Evolutionary conservation across 92 coral and sea anemone species (phyloP).

Genomic region (Montipora capitata): DNA sequence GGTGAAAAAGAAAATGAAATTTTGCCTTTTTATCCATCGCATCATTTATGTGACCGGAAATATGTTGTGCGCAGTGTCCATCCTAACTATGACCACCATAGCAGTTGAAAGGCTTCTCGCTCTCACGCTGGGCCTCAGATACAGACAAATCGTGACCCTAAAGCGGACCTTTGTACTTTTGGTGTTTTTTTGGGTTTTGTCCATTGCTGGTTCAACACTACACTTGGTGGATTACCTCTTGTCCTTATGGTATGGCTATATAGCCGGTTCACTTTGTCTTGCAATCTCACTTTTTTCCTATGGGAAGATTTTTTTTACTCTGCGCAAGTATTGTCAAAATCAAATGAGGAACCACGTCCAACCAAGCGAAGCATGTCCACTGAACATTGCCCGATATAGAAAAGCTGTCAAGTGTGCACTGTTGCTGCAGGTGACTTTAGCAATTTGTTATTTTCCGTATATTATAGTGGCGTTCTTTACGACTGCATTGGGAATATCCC

Average conservation of each 20-base stretch:
- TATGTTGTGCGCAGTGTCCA: too few relatives aligned
- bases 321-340: background rate
- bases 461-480: background rate
- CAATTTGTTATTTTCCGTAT: constrained; percentile 14
- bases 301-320: background rate
- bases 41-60: too few relatives aligned
- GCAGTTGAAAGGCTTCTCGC: too few relatives aligned
- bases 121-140: too few relatives aligned
- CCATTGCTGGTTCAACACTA: background rate
- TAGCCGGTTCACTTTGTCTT: background rate
- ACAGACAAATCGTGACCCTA: too few relatives aligned
- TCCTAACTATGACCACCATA: too few relatives aligned
- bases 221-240: background rate
- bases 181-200: background rate
- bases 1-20: too few relatives aligned
- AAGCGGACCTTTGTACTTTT: background rate
- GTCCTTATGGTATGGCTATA: background rate
- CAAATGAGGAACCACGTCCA: background rate
- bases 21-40: too few relatives aligned
- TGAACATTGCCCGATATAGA: constrained; percentile 14
- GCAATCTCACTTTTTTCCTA: background rate
- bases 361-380: background rate
- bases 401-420: constrained; percentile 18
- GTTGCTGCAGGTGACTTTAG: constrained; percentile 26
- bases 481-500: background rate